Conservation (phyloP, 2,113 vertebrate species). For the Corythornis vintsioides region DNA sequence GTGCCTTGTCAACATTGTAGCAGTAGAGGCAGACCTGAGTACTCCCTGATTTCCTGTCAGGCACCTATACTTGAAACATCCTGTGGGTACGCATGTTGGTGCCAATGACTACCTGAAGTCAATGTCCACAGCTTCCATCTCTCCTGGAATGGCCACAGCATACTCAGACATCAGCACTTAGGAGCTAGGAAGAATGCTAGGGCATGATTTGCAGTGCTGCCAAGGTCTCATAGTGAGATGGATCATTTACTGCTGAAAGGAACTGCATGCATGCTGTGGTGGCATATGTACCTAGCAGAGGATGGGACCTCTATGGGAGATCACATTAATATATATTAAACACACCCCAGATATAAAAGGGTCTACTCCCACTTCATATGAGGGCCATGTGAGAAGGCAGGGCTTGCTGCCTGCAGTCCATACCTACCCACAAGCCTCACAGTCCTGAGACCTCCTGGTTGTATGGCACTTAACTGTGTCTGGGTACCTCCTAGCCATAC, state of each 20-base stretch:
- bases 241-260: background rate
- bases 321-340: background rate
- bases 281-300: background rate
- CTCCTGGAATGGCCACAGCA: background rate
- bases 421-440: background rate
- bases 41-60: background rate
- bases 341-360: background rate
- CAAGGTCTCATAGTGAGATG: background rate
- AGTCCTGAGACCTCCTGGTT: background rate
- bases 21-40: background rate
- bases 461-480: background rate
- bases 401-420: background rate
- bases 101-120: background rate
- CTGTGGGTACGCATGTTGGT: background rate
- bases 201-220: background rate
- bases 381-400: background rate
- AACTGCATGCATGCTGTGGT: background rate
- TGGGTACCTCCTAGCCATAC: background rate
- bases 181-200: background rate
- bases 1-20: background rate
- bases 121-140: fast-evolving
- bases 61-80: background rate
- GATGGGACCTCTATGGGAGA: background rate
- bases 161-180: background rate
- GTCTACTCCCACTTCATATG: background rate